These are phyloP conservation scores for Anthoptus insignis DNA, from an alignment of 2,888 invertebrate genomes.

Conservation along the genomic window DNA sequence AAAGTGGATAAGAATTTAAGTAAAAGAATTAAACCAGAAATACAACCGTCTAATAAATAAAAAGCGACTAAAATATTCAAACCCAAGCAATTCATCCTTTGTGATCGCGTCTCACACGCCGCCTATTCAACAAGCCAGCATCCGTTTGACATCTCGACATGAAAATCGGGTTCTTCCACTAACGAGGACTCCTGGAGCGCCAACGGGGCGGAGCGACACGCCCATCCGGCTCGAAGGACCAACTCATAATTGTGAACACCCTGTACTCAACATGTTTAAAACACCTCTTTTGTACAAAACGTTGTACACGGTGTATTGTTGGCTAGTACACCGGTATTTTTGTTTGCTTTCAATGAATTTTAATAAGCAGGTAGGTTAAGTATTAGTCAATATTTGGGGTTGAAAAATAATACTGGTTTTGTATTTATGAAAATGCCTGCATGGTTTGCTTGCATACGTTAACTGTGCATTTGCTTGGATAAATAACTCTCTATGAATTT, in stretches of 20 bases:
- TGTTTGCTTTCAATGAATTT: slow-evolving; percentile 35
- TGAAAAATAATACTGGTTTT: not conserved
- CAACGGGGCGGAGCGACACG: slow-evolving; percentile 68
- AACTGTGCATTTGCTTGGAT: slow-evolving; percentile 5
- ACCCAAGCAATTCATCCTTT: slow-evolving; percentile 12
- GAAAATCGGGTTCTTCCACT: slow-evolving; percentile 48
- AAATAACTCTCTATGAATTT: not conserved
- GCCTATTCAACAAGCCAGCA: slow-evolving; percentile 34
- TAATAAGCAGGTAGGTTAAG: slow-evolving; percentile 26
- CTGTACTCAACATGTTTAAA: slow-evolving; percentile 44
- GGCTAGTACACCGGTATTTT: slow-evolving; percentile 27
- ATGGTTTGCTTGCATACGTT: not conserved
- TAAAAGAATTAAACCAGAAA: too few relatives aligned
- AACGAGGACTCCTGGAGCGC: slow-evolving; percentile 68
- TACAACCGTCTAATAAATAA: not conserved
- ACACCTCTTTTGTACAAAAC: slow-evolving; percentile 22
- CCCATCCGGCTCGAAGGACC: slow-evolving; percentile 69
- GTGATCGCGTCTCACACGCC: slow-evolving; percentile 24
- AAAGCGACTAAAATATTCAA: slow-evolving; percentile 19
- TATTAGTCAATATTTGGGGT: slow-evolving; percentile 28
- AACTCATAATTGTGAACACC: slow-evolving; percentile 66
- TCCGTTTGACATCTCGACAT: slow-evolving; percentile 37
- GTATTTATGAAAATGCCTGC: slow-evolving; percentile 2
- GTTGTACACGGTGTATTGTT: slow-evolving; percentile 15
- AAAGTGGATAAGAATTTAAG: too few relatives aligned